These are phyloP conservation scores for Hippopotamus amphibius DNA, from an alignment of 2,113 vertebrate species.

Conservation along the genomic window DNA sequence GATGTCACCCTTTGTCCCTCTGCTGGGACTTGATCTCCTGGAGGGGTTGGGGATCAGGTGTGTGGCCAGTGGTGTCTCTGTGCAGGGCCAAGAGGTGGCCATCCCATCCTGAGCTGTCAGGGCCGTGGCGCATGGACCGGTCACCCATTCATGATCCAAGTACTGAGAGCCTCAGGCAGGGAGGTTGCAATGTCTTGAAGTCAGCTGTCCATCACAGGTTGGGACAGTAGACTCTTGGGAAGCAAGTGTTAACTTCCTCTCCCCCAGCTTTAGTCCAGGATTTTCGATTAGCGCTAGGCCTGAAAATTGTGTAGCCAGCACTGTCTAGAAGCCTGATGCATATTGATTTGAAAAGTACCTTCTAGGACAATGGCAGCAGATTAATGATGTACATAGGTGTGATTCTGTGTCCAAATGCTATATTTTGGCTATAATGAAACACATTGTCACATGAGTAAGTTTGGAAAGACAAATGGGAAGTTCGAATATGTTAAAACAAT, in stretches of 20 bases:
- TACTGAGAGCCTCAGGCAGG: too few species aligned
- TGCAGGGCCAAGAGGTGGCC: not conserved
- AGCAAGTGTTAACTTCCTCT: too few species aligned
- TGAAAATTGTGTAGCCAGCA: rapidly evolving
- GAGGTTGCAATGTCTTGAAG: too few species aligned
- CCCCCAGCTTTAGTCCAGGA: rapidly evolving
- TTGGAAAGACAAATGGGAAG: not conserved
- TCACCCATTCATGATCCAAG: not conserved
- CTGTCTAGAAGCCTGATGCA: not conserved
- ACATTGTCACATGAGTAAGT: not conserved
- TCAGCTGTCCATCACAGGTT: too few species aligned
- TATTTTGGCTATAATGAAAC: not conserved
- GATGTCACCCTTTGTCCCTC: rapidly evolving
- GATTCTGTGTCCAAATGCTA: not conserved
- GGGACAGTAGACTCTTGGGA: rapidly evolving
- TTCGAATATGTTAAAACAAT: not conserved
- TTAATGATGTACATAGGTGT: not conserved
- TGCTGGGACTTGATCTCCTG: rapidly evolving
- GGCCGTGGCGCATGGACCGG: rapidly evolving
- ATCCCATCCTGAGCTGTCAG: too few species aligned
- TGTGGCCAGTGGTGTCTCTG: not conserved
- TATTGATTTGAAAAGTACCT: not conserved
- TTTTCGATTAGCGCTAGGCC: not conserved
- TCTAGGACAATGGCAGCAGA: not conserved
- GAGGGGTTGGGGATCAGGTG: rapidly evolving